Evolutionary conservation across 30 jellyfish, hydroid and myxozoan species (phyloP).

Genomic region (Aurelia coerulea): DNA sequence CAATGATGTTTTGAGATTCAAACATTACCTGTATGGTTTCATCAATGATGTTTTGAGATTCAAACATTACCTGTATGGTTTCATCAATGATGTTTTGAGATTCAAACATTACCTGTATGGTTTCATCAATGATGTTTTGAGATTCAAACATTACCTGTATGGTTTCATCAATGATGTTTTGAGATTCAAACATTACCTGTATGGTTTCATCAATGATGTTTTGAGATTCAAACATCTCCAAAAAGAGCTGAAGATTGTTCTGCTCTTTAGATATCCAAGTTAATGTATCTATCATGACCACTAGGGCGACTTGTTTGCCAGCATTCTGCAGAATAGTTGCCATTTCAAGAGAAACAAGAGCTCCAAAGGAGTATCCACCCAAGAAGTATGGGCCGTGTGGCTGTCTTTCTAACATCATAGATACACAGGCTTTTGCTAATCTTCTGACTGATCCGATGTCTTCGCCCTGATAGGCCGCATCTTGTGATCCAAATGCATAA

Average conservation of each 20-base stretch:
- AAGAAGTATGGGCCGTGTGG: conserved; percentile 59
- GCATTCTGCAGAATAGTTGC: conserved; percentile 46
- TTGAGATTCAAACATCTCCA: neutral
- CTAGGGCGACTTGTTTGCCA: conserved; percentile 42
- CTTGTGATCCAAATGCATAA: conserved; percentile 63
- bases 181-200: neutral
- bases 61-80: no score
- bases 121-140: no score
- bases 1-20: no score
- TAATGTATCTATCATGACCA: conserved; percentile 53
- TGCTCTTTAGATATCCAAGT: conserved; percentile 40
- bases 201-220: neutral
- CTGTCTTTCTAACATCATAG: conserved; percentile 19
- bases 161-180: no score
- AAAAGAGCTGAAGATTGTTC: conserved; percentile 25
- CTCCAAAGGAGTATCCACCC: conserved; percentile 75
- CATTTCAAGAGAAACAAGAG: conserved; percentile 48
- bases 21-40: no score
- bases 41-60: no score
- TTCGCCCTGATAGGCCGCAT: conserved; percentile 60
- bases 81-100: no score
- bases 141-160: no score
- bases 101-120: no score
- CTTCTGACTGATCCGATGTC: conserved; percentile 34
- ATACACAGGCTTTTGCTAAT: conserved; percentile 52